Evolutionary conservation across 2,888 invertebrate genomes (phyloP).

Genomic region (Calliphora vomitoria): DNA sequence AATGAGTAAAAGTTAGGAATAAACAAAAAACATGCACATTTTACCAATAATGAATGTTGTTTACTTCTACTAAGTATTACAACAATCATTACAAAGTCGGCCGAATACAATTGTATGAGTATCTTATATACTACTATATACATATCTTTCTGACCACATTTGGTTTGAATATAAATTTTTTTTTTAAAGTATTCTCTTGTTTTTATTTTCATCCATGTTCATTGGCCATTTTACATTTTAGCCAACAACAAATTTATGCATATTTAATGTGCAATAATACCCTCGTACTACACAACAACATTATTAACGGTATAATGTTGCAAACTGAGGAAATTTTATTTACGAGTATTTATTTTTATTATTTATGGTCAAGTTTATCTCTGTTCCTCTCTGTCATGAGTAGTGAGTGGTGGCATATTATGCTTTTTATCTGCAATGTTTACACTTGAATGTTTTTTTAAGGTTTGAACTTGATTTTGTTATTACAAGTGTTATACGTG

Average conservation of each 20-base stretch:
- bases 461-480: conserved; percentile 38
- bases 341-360: conserved; percentile 12
- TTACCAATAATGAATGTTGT: conserved; percentile 20
- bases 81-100: conserved; percentile 2
- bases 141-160: not conserved
- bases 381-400: not conserved
- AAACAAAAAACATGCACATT: conserved; percentile 1
- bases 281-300: conserved; percentile 6
- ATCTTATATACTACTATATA: not conserved
- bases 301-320: conserved; percentile 41
- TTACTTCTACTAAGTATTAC: not conserved
- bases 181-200: conserved; percentile 24
- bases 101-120: not conserved
- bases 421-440: not conserved
- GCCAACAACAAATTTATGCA: conserved; percentile 46
- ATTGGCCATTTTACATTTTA: conserved; percentile 54
- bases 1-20: not conserved
- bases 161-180: not conserved
- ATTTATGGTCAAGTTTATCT: conserved; percentile 39
- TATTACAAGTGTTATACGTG: not conserved
- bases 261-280: conserved; percentile 38
- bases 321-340: conserved; percentile 23
- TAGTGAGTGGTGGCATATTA: no score
- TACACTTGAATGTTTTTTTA: conserved; percentile 25
- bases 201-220: conserved; percentile 45